Base-by-base conservation (phyloP, 1,140 invertebrate species). In the Harpegnathos saltator region DNA sequence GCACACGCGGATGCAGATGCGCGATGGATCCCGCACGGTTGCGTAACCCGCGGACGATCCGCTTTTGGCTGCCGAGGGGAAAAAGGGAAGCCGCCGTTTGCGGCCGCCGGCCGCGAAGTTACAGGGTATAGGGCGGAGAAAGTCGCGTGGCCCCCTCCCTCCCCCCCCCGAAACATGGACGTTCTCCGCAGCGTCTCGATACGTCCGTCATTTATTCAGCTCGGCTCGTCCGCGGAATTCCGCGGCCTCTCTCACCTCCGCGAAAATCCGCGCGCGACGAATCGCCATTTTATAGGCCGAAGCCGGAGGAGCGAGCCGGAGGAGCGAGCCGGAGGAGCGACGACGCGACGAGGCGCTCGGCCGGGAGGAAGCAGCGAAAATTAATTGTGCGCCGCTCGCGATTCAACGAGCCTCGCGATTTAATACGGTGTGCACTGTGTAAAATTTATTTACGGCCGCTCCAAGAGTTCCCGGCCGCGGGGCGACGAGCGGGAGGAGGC, bases 1-100 rank as follows among this genome's bases (percentile, higher is more conserved):
- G n/a, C n/a, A 1, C 17, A 85, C 86, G 68, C 58, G 71, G 74
- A 89, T 89, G 83, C 80, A 88, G 80, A 88, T 69, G 63, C 50
- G 65, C 65, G 83, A 87, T 85, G 84, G 59, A 84, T 72, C 61
- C 44, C 24, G 59, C 44, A 44, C n/a, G n/a, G 52, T 75, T 81
- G 29, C 62, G 74, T 74, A 78, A 73, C 54, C 33, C 29, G 65
- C 59, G 59, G 50, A 2, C 50, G 15, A 26, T 63, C 61, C 54
- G 5, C 59, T 38, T 52, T 11, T 9, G 38, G 5, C 14, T n/a
- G n/a, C 9, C 62, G 19, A 66, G 9, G n/a, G n/a, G n/a, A n/a
- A n/a, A n/a, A n/a, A n/a, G n/a, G n/a, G 19, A 54, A 14, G 38
- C 29, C 19, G 33, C 14, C 2, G 24, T 15, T 68, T 66, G 44